phyloP scores from a whole-genome alignment of 2,113 vertebrate genomes.

The Dicrurus megarhynchus region DNA sequence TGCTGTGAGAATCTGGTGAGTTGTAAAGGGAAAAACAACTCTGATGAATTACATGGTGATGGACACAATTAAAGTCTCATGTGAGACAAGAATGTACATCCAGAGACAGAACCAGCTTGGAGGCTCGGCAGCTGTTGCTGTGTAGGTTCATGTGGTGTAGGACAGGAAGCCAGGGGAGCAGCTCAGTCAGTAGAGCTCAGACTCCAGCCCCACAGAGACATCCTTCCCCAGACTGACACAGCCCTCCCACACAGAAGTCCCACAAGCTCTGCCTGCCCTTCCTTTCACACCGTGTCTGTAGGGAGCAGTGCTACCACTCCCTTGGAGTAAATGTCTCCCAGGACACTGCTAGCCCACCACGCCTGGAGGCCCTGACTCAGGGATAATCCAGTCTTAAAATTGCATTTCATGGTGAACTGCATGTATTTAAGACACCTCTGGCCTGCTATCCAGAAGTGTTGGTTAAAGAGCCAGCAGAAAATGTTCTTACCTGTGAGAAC shows the following conservation, averaged over 20 bases:
- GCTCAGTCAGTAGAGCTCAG: neutral
- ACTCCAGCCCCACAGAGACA: neutral
- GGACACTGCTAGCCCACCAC: neutral
- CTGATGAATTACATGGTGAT: neutral
- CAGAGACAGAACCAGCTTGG: neutral
- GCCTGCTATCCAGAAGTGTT: neutral
- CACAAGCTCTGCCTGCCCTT: neutral
- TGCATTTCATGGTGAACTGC: neutral
- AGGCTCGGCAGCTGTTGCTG: neutral
- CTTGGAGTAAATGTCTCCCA: neutral
- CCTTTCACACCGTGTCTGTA: neutral
- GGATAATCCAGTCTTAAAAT: neutral
- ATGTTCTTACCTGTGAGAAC: conserved; percentile 79
- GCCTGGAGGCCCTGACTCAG: neutral
- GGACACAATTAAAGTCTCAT: neutral
- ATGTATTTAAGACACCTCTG: neutral
- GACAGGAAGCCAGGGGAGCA: neutral
- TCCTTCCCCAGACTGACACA: neutral
- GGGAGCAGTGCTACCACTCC: neutral
- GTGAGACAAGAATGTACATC: neutral
- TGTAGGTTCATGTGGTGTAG: neutral
- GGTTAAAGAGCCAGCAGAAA: neutral
- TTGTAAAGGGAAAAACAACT: neutral
- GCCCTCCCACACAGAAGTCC: neutral
- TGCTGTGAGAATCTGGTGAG: conserved; percentile 29